These are phyloP conservation scores for Eufriesea mexicana DNA, from an alignment of 1,140 invertebrate species.

Conservation along the genomic window DNA sequence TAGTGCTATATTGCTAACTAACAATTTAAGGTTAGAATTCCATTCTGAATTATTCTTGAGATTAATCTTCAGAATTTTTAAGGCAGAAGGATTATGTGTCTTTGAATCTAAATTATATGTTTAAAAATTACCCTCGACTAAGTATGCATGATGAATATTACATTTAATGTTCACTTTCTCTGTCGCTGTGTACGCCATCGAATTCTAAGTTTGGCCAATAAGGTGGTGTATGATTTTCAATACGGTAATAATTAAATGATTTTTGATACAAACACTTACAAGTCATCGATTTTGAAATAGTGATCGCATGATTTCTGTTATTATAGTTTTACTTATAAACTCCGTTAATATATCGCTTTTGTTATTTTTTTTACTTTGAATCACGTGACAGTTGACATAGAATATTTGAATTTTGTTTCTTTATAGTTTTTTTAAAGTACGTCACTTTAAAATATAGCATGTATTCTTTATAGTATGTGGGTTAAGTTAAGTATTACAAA, in stretches of 20 bases:
- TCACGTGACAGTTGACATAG: too few species aligned
- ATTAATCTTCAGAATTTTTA: neutral
- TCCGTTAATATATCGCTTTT: neutral
- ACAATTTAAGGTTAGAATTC: too few species aligned
- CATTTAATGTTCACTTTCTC: constrained; percentile 11
- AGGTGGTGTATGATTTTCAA: neutral
- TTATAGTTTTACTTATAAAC: neutral
- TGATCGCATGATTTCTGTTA: neutral
- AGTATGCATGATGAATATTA: constrained; percentile 31
- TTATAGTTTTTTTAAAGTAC: too few species aligned
- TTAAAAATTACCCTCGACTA: neutral
- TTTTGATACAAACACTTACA: neutral
- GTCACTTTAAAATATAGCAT: too few species aligned
- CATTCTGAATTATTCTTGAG: too few species aligned
- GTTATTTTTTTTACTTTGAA: neutral
- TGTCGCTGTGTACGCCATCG: constrained; percentile 17
- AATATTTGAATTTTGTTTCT: too few species aligned
- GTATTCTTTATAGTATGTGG: too few species aligned
- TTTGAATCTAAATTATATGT: neutral
- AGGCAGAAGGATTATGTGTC: too few species aligned
- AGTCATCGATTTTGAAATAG: neutral
- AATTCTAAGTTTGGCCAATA: neutral
- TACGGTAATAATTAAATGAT: neutral
- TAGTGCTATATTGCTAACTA: too few species aligned
- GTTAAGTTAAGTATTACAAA: too few species aligned